Percentiles rank a stretch among this genome's conserved stretches.
Evolutionary conservation across 2,888 invertebrate species (phyloP).

Genomic region (Limnephilus rhombicus): DNA sequence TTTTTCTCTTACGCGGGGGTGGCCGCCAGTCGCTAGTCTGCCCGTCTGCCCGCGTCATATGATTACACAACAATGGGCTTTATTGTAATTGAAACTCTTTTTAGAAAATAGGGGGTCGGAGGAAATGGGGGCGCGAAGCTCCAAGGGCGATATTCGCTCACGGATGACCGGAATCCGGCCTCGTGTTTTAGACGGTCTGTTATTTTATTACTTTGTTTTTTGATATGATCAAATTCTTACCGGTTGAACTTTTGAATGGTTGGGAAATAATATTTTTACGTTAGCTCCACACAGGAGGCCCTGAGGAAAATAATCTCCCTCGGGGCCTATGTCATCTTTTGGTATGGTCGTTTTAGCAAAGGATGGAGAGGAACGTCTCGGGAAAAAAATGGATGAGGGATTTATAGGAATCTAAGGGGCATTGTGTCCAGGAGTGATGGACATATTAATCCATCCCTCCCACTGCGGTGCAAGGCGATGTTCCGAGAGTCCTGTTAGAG

Average conservation of each 20-base stretch:
- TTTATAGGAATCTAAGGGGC: too few relatives aligned
- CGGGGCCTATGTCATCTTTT: too few relatives aligned
- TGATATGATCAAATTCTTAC: background rate
- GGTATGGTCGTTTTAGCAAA: too few relatives aligned
- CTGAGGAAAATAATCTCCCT: too few relatives aligned
- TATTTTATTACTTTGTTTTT: background rate
- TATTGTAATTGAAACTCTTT: slow-evolving; percentile 66
- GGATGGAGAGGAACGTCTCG: too few relatives aligned
- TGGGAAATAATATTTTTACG: background rate
- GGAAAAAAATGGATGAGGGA: too few relatives aligned
- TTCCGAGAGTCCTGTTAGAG: too few relatives aligned
- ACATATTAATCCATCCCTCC: too few relatives aligned
- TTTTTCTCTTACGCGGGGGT: slow-evolving; percentile 60
- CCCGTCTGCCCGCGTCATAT: slow-evolving; percentile 61
- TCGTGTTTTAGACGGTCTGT: background rate
- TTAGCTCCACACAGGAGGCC: too few relatives aligned
- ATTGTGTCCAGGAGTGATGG: too few relatives aligned
- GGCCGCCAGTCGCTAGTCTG: slow-evolving; percentile 23
- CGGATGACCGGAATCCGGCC: background rate
- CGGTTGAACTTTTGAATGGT: background rate
- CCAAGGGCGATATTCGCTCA: slow-evolving; percentile 2
- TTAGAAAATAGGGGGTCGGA: slow-evolving; percentile 12
- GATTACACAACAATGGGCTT: slow-evolving; percentile 66
- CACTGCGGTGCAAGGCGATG: too few relatives aligned
- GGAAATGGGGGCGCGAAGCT: slow-evolving; percentile 35